Evolutionary conservation across 1,140 invertebrate genomes (phyloP).

Genomic region (Drosophila busckii): DNA sequence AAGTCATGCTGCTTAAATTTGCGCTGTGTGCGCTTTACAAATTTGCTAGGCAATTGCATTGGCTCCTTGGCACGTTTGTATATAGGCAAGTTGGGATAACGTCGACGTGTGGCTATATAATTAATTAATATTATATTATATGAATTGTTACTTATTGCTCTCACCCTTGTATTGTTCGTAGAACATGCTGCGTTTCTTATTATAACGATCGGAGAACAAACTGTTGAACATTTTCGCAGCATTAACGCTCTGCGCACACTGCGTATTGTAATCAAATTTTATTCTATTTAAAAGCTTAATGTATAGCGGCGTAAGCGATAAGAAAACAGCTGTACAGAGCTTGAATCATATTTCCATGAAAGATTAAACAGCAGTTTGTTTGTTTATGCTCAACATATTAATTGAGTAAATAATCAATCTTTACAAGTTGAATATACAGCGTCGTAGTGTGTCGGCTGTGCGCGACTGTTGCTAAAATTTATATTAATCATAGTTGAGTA

Average conservation of each 20-base stretch:
- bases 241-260: conserved; percentile 5
- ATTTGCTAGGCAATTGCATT: background rate
- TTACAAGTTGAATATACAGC: no score
- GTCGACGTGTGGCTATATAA: conserved; percentile 4
- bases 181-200: conserved; percentile 16
- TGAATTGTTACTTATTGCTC: background rate
- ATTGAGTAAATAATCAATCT: no score
- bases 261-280: conserved; percentile 8
- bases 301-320: no score
- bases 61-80: conserved; percentile 13
- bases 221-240: conserved; percentile 26
- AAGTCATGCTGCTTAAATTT: background rate
- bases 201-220: conserved; percentile 31
- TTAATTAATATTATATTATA: background rate
- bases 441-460: no score
- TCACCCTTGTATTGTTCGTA: conserved; percentile 27
- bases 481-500: no score
- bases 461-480: no score
- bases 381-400: no score
- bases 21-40: background rate
- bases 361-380: no score
- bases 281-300: conserved; percentile 14
- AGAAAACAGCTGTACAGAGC: no score
- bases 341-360: no score
- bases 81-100: conserved; percentile 13